Evolutionary conservation across 2,888 invertebrate genomes (phyloP).

Genomic region (Lymantria dispar): DNA sequence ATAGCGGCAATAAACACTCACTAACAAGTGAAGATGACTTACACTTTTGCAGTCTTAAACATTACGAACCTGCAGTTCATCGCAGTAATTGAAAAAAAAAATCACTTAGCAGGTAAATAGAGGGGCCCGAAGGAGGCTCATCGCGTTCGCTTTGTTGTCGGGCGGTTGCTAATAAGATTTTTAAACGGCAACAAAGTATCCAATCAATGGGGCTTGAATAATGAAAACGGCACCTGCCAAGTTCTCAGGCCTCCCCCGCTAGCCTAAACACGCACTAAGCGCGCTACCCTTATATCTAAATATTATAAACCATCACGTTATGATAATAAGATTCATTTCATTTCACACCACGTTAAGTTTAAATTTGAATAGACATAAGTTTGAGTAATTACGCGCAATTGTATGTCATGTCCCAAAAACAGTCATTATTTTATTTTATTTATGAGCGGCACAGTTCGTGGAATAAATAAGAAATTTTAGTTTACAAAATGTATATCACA

Average conservation of each 20-base stretch:
- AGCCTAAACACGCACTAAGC: slow-evolving; percentile 69
- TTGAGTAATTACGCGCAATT: slow-evolving; percentile 71
- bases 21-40: slow-evolving; percentile 74
- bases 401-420: slow-evolving; percentile 59
- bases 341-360: slow-evolving; percentile 15
- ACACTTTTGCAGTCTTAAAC: slow-evolving; percentile 58
- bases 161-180: slow-evolving; percentile 80
- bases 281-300: slow-evolving; percentile 40
- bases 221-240: slow-evolving; percentile 78
- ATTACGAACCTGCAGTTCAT: slow-evolving; percentile 67
- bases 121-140: slow-evolving; percentile 51
- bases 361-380: slow-evolving; percentile 57
- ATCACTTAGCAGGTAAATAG: slow-evolving; percentile 79
- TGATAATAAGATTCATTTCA: slow-evolving; percentile 42
- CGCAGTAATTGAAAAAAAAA: slow-evolving; percentile 78
- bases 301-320: slow-evolving; percentile 46
- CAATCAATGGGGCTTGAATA: slow-evolving; percentile 82
- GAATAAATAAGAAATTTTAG: slow-evolving; percentile 7
- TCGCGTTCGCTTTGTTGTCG: slow-evolving; percentile 66
- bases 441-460: slow-evolving; percentile 26
- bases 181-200: slow-evolving; percentile 82
- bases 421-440: slow-evolving; percentile 47
- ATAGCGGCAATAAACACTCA: slow-evolving; percentile 62
- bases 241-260: slow-evolving; percentile 71
- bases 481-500: no score